Evolutionary conservation across 2,113 vertebrate species (phyloP).

Genomic region (Cyphomyrus discorhynchus): DNA sequence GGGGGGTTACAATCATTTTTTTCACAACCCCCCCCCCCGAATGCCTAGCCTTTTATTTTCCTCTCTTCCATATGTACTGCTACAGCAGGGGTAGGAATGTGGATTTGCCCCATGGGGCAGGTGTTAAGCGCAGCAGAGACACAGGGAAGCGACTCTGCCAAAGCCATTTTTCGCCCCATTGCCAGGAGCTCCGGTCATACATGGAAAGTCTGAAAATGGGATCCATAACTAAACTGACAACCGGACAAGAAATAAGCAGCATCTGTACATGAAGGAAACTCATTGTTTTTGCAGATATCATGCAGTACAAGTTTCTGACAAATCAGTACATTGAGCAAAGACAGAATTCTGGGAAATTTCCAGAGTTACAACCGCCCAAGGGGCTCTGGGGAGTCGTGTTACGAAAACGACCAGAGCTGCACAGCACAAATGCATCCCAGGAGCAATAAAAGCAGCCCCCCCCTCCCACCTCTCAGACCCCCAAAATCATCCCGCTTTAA

Average conservation of each 20-base stretch:
- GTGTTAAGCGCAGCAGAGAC: neutral
- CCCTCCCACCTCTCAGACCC: neutral
- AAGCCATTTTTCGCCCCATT: neutral
- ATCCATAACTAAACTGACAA: neutral
- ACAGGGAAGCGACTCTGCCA: neutral
- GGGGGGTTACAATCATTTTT: conserved; percentile 24
- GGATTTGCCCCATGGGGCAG: conserved; percentile 2
- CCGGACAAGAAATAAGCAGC: neutral
- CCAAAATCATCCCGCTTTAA: neutral
- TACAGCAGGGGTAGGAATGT: conserved; percentile 5
- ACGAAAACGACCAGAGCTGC: neutral
- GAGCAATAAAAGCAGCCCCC: neutral
- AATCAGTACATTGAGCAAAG: neutral
- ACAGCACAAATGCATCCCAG: neutral
- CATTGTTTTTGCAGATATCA: neutral
- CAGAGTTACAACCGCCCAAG: neutral
- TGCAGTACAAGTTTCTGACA: neutral
- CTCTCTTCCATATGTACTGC: neutral
- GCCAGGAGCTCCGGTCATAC: neutral
- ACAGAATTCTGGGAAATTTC: neutral
- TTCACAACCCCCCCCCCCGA: neutral
- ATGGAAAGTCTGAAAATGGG: neutral
- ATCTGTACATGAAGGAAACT: neutral
- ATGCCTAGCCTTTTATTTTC: neutral
- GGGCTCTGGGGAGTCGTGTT: neutral